Evolutionary conservation across 2,888 invertebrate species (phyloP), one percentile per base, ranked within the genome.

Genomic region (Anticlea derivata): DNA sequence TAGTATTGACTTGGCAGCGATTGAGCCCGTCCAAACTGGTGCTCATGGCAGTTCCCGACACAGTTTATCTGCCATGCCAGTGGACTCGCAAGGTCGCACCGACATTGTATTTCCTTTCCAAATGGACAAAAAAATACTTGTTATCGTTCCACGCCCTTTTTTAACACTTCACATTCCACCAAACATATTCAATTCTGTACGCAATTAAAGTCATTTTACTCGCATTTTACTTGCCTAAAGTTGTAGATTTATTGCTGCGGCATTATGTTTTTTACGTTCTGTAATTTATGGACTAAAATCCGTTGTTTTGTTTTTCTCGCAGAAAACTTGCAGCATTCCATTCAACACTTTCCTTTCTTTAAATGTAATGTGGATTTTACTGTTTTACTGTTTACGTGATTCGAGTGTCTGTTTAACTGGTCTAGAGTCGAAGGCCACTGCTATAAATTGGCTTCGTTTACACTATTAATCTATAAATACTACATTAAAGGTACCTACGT

Each of bases 81-180:
- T 65, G 74, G 79, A 73, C 73, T 64, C 60, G 67, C 87, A 89
- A 89, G 87, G 87, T 81, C 83, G 72, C 60, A 60, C 58, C 53
- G 59, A 64, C 69, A 66, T 65, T 61, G 65, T 67, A 63, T 63
- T 58, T 59, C 71, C 66, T 69, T 68, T 63, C 59, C 61, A 73
- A 73, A 72, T 54, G 64, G 61, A 55, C 58, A 65, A 70, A 61
- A 66, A 61, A 57, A 53, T 55, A 50, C 13, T 54, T 33, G 31
- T 57, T 60, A 44, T 53, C 45, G 35, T 50, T 48, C 41, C 47
- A 53, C 49, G 37, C 44, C 41, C 37, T 55, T 56, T 49, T 45
- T 30, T 23, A 56, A 58, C 54, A 55, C 55, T 55, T 41, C 52
- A 51, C 53, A 55, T 43, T 33, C 45, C 49, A 24, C 35, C n/a